Percentiles rank a stretch among this genome's conserved stretches.
These are phyloP conservation scores for Pseudococcus jackbeardsleyi DNA, from an alignment of 2,888 invertebrate genomes.

Conservation along the genomic window DNA sequence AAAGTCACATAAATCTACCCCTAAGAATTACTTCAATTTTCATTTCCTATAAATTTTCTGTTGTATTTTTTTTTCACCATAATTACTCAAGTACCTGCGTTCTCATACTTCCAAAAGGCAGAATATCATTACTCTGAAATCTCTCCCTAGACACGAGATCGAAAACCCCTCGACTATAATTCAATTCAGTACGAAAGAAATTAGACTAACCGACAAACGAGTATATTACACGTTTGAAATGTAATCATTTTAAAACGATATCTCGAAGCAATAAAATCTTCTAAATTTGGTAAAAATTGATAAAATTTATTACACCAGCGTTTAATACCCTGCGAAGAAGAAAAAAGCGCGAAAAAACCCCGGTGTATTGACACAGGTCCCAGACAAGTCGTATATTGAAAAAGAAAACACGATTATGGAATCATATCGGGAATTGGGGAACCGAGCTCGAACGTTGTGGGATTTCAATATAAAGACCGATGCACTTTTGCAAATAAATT, in stretches of 20 bases:
- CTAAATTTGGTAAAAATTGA: not conserved
- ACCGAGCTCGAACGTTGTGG: not conserved
- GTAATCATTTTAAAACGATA: not conserved
- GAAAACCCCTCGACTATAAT: too few species aligned
- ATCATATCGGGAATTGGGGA: not conserved
- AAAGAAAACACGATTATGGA: not conserved
- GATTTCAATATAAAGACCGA: not conserved
- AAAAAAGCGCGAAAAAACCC: not conserved
- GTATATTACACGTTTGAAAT: too few species aligned
- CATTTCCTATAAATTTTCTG: too few species aligned
- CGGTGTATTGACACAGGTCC: not conserved
- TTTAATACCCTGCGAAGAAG: not conserved
- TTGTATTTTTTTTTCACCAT: too few species aligned
- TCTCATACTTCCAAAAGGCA: too few species aligned
- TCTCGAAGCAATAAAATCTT: not conserved
- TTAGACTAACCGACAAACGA: too few species aligned
- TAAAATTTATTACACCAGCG: not conserved
- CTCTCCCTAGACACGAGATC: too few species aligned
- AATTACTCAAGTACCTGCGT: too few species aligned
- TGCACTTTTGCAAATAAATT: constrained; percentile 1
- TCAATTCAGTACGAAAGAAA: too few species aligned
- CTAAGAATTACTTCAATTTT: too few species aligned
- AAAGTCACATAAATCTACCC: too few species aligned
- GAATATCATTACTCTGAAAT: too few species aligned
- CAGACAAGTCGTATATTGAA: not conserved